These are phyloP conservation scores for Seladonia tumulorum DNA, from an alignment of 2,888 invertebrate species.

Conservation along the genomic window DNA sequence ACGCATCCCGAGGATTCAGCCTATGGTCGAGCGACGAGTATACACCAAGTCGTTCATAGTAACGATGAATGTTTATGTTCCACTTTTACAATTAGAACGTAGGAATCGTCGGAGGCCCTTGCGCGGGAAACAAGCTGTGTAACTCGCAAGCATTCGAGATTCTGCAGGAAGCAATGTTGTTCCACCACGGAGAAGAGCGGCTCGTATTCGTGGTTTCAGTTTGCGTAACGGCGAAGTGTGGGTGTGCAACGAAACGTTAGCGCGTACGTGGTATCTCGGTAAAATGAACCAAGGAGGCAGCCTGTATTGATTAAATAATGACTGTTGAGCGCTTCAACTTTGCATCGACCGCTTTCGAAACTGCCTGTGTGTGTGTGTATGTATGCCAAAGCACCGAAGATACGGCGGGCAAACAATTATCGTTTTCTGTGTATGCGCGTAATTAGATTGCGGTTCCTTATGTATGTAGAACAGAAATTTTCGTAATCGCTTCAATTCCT, in stretches of 20 bases:
- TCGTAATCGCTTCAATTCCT: background rate
- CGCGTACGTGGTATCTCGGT: slow-evolving; percentile 13
- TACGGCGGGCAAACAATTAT: background rate
- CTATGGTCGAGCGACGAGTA: background rate
- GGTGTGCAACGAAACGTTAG: slow-evolving; percentile 13
- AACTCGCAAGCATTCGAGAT: slow-evolving; percentile 13
- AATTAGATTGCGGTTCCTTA: background rate
- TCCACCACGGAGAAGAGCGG: slow-evolving; percentile 34
- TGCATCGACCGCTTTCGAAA: slow-evolving; percentile 4
- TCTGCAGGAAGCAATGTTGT: slow-evolving; percentile 28
- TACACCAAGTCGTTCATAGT: background rate
- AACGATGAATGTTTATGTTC: background rate
- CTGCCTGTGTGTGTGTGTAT: background rate
- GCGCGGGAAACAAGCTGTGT: background rate
- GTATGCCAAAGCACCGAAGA: background rate
- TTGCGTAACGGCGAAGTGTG: slow-evolving; percentile 22
- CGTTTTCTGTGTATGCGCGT: background rate
- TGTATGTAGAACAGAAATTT: background rate
- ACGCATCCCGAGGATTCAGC: background rate
- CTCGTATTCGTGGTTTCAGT: slow-evolving; percentile 35
- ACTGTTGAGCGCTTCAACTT: slow-evolving; percentile 25
- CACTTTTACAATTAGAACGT: background rate
- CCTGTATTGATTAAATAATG: slow-evolving; percentile 50
- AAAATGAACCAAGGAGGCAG: slow-evolving; percentile 41
- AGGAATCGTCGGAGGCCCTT: background rate